Evolutionary conservation across 2,113 vertebrate species (phyloP), one percentile per base, ranked within the genome.

Genomic region (Nothobranchius furzeri): DNA sequence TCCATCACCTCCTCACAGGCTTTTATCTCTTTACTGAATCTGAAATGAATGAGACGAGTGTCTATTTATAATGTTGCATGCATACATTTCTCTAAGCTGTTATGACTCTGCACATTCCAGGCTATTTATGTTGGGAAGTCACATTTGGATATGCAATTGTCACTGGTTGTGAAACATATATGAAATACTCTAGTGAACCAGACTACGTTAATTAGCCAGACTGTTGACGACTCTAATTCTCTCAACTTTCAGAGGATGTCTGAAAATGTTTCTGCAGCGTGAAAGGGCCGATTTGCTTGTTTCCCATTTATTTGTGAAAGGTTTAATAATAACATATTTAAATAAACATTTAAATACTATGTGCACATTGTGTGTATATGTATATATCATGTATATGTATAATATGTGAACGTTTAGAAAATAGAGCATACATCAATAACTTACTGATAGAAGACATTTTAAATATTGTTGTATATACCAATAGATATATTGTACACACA

Each of bases 21-120:
- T 77, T 86, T 87, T 78, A 87, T 87, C 78, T 81, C 14, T 74
- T 83, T 88, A 76, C 82, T 80, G 76, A 80, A 88, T 89, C 75
- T 70, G 65, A 81, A 70, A 81, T 76, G 75, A 91, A 86, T 64
- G 82, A 71, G 66, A 71, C 71, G 63, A 13, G 43, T 53, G 65
- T 73, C 87, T 91, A 90, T 92, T 91, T 90, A 76, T 90, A 85
- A 68, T 70, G 2, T 5, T 20, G 8, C 12, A 13, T 57, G 49
- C 68, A 51, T 68, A 55, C 55, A 48, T 76, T 76, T 79, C 73
- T 70, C 73, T 58, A 71, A 78, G 84, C 81, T 76, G 76, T 81
- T 88, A 85, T 82, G 78, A 87, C 79, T 79, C 76, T 64, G 69
- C 79, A 87, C 83, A 91, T 91, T 90, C 88, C 80, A 1, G 1